Base-by-base conservation (phyloP, 2,113 vertebrate species). In the Thymallus thymallus region DNA sequence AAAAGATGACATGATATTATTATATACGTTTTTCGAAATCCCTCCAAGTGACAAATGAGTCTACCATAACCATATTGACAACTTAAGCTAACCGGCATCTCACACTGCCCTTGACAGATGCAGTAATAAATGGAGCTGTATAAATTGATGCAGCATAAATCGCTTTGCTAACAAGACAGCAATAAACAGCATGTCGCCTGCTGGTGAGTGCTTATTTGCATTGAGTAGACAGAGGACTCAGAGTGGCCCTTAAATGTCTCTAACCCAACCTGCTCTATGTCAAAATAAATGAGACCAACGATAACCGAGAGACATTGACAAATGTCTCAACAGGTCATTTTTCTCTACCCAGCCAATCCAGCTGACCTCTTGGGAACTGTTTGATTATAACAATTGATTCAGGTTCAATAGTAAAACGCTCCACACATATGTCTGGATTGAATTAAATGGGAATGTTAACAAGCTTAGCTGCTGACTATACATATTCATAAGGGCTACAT, bases 71-170 rank as follows among this genome's bases (percentile, higher is more conserved):
- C 71, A 65, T 74, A 83, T 75, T 82, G 80, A 80, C 78, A 81
- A 79, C 69, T 76, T 76, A 73, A 80, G 73, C 81, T 22, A 5
- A n/a, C 2, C 76, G 78, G 26, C 72, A 67, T 76, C 77, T 76
- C 63, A 71, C 73, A 75, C 71, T 72, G 77, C 73, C 76, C 55
- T 0, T 77, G 80, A 82, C 85, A 87, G 81, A 87, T 80, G 77
- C 81, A 77, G 72, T 75, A 84, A 85, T 86, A 87, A 87, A 83
- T 76, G 79, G 73, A 79, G 60, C n/a, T 1, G 68, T 77, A 75
- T 82, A 82, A 87, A 85, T 74, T 82, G 72, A 86, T 82, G 84
- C 77, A 71, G 81, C 74, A 86, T 82, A 85, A 86, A 85, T 86
- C 76, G 82, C 75, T 75, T 73, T 55, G 68, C 74, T 85, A 82